Percentiles rank a stretch among this genome's conserved stretches.
phyloP scores from a whole-genome alignment of 2,888 invertebrate genomes.

The Meloe dianella region DNA sequence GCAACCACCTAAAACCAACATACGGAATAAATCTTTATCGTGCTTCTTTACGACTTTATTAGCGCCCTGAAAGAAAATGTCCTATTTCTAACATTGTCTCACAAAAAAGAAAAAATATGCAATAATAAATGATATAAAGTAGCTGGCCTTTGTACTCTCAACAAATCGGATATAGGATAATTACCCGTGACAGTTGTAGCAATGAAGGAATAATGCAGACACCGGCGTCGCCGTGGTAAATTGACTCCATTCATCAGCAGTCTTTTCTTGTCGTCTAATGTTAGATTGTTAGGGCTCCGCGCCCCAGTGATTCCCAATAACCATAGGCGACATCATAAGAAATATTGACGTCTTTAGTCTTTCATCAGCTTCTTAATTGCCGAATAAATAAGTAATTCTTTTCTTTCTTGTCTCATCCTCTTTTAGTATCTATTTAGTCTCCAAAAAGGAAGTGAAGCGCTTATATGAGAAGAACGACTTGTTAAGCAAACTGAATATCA shows the following conservation, averaged over 20 bases:
- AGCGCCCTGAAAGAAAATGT: constrained; percentile 24
- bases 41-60: constrained; percentile 32
- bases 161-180: constrained; percentile 19
- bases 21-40: constrained; percentile 32
- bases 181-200: constrained; percentile 21
- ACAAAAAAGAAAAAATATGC: not conserved
- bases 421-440: too few species aligned
- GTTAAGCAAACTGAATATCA: not conserved
- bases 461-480: not conserved
- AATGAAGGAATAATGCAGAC: constrained; percentile 27
- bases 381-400: constrained; percentile 47
- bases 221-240: constrained; percentile 49
- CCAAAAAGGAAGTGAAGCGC: too few species aligned
- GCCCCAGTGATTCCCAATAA: constrained; percentile 51
- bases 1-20: constrained; percentile 4
- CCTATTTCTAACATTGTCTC: too few species aligned
- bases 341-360: constrained; percentile 48
- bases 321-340: constrained; percentile 48
- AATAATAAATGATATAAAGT: not conserved
- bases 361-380: constrained; percentile 48
- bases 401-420: not conserved
- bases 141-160: not conserved
- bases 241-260: constrained; percentile 53
- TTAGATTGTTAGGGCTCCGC: constrained; percentile 45
- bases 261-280: constrained; percentile 51